These are phyloP conservation scores for Andrena cerasifolii DNA, from an alignment of 1,140 invertebrate genomes.

Conservation along the genomic window DNA sequence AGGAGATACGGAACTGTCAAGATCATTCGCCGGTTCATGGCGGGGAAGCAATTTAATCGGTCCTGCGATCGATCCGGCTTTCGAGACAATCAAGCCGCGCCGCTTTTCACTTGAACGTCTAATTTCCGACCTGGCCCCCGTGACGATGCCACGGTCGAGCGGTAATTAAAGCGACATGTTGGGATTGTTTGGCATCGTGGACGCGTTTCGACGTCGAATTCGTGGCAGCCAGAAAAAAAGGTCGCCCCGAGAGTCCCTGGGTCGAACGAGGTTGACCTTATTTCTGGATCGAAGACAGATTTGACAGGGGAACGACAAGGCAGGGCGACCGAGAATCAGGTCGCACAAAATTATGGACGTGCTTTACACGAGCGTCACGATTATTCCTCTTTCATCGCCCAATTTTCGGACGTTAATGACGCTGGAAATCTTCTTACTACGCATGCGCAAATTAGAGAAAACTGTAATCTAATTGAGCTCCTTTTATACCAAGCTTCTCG, in stretches of 20 bases:
- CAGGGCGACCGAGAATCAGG: not conserved
- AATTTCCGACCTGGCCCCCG: conserved; percentile 15
- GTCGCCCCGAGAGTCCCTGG: too few relatives aligned
- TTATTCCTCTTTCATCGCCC: too few relatives aligned
- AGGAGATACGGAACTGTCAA: conserved; percentile 15
- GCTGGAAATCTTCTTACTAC: too few relatives aligned
- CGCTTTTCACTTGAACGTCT: conserved; percentile 40
- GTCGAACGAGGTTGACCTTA: conserved; percentile 8
- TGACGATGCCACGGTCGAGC: conserved; percentile 14
- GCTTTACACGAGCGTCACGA: too few relatives aligned
- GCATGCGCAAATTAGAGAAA: too few relatives aligned
- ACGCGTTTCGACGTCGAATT: conserved; percentile 22
- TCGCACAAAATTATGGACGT: not conserved
- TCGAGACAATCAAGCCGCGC: conserved; percentile 31
- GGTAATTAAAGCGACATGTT: conserved; percentile 43
- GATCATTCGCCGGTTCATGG: not conserved
- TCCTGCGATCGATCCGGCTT: conserved; percentile 26
- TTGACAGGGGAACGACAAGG: conserved; percentile 5
- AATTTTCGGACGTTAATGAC: too few relatives aligned
- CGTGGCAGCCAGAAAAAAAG: not conserved
- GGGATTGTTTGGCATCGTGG: not conserved
- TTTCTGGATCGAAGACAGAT: conserved; percentile 2
- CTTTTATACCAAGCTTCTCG: not conserved
- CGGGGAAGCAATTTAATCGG: conserved; percentile 32
- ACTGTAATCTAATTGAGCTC: too few relatives aligned